Base-by-base conservation (phyloP, 2,113 vertebrate species). In the Hippocampus barbouri region DNA sequence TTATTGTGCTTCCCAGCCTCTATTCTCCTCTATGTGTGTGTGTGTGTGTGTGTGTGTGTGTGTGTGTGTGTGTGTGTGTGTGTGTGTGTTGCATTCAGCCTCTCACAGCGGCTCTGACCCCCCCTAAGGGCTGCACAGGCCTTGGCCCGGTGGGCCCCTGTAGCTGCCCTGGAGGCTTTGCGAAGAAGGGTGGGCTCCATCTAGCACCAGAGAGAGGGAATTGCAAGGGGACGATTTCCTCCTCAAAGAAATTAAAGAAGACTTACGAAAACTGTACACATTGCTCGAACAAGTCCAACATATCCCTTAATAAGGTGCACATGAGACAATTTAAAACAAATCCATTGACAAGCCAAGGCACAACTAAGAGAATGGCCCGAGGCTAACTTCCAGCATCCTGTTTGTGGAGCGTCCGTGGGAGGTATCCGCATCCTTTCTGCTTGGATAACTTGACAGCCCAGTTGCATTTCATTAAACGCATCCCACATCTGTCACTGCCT, bases 161-260 rank as follows among this genome's bases (percentile, higher is more conserved):
- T 79, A 81, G 70, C 61, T 81, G 73, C 73, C 79, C 71, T 79
- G 45, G 59, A 71, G 78, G 79, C 78, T 73, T 34, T 66, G 62
- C 27, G 69, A 72, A 68, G 73, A 74, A 74, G 57, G 34, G 68
- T 89, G 88, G 85, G 92, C 92, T 89, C 91, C 92, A 91, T 92
- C 91, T 93, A 92, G 90, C 90, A 83, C 82, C 71, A 23, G 56
- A 72, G 18, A 66, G 41, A 27, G 74, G 87, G 57, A 89, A 92
- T 76, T 86, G 84, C 90, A 90, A 57, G 66, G 51, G 67, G 66
- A 75, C 56, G 43, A 10, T 69, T 73, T 53, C 60, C 18, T 10
- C 80, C 45, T 74, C 75, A 77, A 49, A n/a, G 12, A 5, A 47
- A 66, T 57, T 9, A 0, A 1, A 54, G n/a, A 1, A 15, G 1